phyloP scores from a whole-genome alignment of 2,888 invertebrate species.

The Luperina nickerlii region DNA sequence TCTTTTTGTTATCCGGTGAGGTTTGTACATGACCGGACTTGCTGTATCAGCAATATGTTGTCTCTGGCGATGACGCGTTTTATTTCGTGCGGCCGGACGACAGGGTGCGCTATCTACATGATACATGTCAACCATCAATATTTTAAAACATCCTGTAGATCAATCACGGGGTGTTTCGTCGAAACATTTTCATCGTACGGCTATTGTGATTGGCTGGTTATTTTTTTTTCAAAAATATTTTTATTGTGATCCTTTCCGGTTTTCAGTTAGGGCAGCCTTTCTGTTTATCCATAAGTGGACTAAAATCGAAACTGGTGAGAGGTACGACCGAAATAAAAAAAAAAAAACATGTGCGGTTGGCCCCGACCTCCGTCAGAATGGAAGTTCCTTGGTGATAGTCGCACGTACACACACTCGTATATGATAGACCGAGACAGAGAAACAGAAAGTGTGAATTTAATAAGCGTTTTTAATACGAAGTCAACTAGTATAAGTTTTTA shows the following conservation, averaged over 20 bases:
- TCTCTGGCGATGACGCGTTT: constrained; percentile 73
- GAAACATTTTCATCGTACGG: constrained; percentile 32
- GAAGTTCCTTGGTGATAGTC: too few species aligned
- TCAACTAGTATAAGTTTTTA: too few species aligned
- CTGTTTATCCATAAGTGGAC: background rate
- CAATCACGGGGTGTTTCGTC: constrained; percentile 60
- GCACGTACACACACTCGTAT: too few species aligned
- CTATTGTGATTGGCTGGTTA: background rate
- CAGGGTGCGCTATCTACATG: constrained; percentile 73
- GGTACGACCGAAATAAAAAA: background rate
- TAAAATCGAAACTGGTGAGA: background rate
- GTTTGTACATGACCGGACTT: constrained; percentile 67
- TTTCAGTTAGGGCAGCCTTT: background rate
- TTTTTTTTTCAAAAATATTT: background rate
- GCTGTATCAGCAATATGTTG: constrained; percentile 63
- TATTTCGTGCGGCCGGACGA: constrained; percentile 71
- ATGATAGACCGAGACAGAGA: too few species aligned
- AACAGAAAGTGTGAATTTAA: too few species aligned
- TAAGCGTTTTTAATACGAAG: too few species aligned
- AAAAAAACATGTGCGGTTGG: too few species aligned
- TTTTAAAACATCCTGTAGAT: constrained; percentile 73
- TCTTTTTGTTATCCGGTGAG: constrained; percentile 61
- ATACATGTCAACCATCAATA: constrained; percentile 78
- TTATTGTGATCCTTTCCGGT: background rate
- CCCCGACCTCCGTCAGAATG: too few species aligned